Percentiles rank a stretch among this genome's conserved stretches.
phyloP scores from a whole-genome alignment of 2,113 vertebrate species.

The Lanius collurio region DNA sequence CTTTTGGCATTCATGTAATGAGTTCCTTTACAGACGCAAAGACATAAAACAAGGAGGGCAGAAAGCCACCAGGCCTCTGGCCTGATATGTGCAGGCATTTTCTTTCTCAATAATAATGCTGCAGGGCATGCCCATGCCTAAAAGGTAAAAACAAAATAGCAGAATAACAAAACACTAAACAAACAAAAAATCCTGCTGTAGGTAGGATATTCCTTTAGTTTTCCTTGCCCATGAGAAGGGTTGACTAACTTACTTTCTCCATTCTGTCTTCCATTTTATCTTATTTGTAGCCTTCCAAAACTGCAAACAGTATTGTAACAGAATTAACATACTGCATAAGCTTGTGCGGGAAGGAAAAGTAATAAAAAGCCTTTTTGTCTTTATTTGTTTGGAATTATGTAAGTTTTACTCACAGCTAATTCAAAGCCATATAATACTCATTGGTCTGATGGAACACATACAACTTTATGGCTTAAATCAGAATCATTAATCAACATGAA shows the following conservation, averaged over 20 bases:
- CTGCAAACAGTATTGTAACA: background rate
- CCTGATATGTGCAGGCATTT: background rate
- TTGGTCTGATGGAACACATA: background rate
- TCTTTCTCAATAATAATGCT: background rate
- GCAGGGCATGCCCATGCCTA: background rate
- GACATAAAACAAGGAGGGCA: background rate
- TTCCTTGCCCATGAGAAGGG: background rate
- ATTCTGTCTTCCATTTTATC: background rate
- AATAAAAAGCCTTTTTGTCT: background rate
- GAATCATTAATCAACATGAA: background rate
- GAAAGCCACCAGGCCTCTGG: background rate
- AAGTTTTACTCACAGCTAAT: background rate
- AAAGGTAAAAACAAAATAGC: background rate
- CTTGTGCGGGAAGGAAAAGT: background rate
- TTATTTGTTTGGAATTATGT: background rate
- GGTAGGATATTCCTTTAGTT: background rate
- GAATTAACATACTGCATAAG: background rate
- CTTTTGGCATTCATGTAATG: background rate
- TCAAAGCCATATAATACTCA: background rate
- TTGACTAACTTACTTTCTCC: background rate
- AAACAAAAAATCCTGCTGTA: background rate
- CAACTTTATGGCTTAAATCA: background rate
- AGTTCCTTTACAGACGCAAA: background rate
- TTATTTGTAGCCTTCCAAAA: background rate
- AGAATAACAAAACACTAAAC: background rate